Percentiles rank a stretch among this genome's conserved stretches.
These are phyloP conservation scores for Poeciliopsis gracilis DNA, from an alignment of 2,797 vertebrate species.

Conservation along the genomic window DNA sequence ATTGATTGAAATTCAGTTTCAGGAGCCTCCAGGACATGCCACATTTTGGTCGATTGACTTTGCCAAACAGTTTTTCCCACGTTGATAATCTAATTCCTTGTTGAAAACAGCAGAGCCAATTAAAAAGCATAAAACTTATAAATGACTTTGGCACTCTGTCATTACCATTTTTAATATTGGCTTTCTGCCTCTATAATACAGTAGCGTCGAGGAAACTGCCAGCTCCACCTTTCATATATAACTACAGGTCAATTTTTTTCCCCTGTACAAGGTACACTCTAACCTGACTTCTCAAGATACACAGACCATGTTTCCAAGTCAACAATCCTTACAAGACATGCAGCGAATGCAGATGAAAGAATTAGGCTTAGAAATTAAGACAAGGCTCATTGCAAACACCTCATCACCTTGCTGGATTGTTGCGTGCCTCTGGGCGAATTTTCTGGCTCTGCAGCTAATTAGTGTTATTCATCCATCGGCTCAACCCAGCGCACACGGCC, in stretches of 20 bases:
- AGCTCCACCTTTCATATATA: slow-evolving; percentile 43
- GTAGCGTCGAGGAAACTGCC: slow-evolving; percentile 39
- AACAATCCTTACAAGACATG: slow-evolving; percentile 39
- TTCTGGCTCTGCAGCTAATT: slow-evolving; percentile 70
- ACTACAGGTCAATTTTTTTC: slow-evolving; percentile 34
- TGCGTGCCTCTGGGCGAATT: slow-evolving; percentile 58
- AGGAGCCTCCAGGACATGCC: slow-evolving; percentile 29
- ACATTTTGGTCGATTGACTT: slow-evolving; percentile 68
- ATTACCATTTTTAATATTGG: slow-evolving; percentile 50
- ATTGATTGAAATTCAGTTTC: slow-evolving; percentile 45
- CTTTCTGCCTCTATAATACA: slow-evolving; percentile 50
- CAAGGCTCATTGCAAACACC: slow-evolving; percentile 57
- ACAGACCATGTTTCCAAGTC: slow-evolving; percentile 23
- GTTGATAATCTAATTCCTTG: slow-evolving; percentile 45
- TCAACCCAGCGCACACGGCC: slow-evolving; percentile 59
- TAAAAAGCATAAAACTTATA: slow-evolving; percentile 52
- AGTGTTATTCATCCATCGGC: slow-evolving; percentile 66
- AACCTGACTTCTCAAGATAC: slow-evolving; percentile 36
- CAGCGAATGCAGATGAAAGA: slow-evolving; percentile 50
- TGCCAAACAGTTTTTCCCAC: slow-evolving; percentile 49
- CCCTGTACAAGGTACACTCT: slow-evolving; percentile 8
- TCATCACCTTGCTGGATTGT: slow-evolving; percentile 67
- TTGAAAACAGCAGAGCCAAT: slow-evolving; percentile 43
- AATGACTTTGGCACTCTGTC: slow-evolving; percentile 63
- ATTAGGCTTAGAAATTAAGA: slow-evolving; percentile 49